phyloP scores from a whole-genome alignment of 2,113 vertebrate species.

The Hyperoodon ampullatus region DNA sequence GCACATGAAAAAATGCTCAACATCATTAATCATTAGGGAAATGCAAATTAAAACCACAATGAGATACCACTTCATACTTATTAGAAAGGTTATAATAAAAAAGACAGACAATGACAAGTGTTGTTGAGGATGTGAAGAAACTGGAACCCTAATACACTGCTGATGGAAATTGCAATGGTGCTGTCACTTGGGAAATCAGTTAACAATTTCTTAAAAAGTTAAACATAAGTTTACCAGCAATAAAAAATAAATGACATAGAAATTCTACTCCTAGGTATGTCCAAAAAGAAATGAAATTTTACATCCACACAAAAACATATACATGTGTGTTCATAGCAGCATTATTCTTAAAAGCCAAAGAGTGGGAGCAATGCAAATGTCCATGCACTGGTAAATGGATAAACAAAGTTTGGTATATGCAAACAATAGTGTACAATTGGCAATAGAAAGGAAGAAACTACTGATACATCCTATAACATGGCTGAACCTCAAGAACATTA shows the following conservation, averaged over 20 bases:
- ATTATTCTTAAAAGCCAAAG: neutral
- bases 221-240: constrained; percentile 15
- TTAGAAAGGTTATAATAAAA: neutral
- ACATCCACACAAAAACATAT: neutral
- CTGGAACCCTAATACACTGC: neutral
- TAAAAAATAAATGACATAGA: neutral
- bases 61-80: neutral
- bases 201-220: constrained; percentile 35
- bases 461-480: neutral
- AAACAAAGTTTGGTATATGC: neutral
- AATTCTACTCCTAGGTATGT: neutral
- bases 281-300: neutral
- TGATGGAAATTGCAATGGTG: neutral
- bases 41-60: neutral
- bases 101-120: neutral
- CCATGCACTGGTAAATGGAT: neutral
- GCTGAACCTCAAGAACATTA: neutral
- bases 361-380: neutral
- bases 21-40: neutral
- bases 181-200: constrained; percentile 1
- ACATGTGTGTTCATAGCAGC: neutral
- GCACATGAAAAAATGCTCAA: neutral
- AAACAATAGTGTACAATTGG: neutral
- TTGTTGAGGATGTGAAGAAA: neutral
- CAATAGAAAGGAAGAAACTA: neutral